Evolutionary conservation across 1,140 invertebrate genomes (phyloP), one percentile per base, ranked within the genome.

Genomic region (Drosophila obscura): DNA sequence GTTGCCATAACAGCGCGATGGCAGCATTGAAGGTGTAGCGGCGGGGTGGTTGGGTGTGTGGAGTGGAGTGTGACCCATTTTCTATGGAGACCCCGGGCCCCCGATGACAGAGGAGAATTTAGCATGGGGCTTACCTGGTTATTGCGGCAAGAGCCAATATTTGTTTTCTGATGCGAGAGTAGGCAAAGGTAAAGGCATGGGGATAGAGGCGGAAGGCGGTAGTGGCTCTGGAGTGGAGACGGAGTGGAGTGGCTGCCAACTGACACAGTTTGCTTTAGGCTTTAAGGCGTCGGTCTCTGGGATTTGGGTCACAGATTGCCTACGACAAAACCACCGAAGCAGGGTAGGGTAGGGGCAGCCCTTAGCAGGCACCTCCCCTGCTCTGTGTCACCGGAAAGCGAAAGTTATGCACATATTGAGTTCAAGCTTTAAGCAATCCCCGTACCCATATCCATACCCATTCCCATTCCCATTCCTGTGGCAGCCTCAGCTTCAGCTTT

Each of bases 141-240:
- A 87, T 89, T 87, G 83, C 85, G 76, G 83, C 83, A 80, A 87
- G 83, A 88, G 83, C 83, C 83, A 87, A 87, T 87, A 87, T 87
- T 87, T 87, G 76, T 71, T 88, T 80, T 66, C 61, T 63, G 64
- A 58, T 69, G 67, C 67, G 67, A 71, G 67, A 19, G 35, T 13
- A 39, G 26, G 64, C 67, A 69, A 71, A 71, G 52, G 52, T 58
- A 41, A 43, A 16, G 13, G 16, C 24, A 52, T 44, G 26, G 8
- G 8, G 26, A 35, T 57, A 13, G 15, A 24, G n/a, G 1, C 9
- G 5, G 16, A 26, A 5, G 45, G 9, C 0, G 26, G 4, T 26
- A 9, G 7, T 13, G 64, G 26, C 19, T 39, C 55, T 55, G 49
- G 59, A 56, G 57, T 53, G 56, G 53, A 41, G 39, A 8, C n/a